Percentiles rank a stretch among this genome's conserved stretches.
Conservation (phyloP, 1,140 invertebrate genomes). For the Anastrepha ludens region DNA sequence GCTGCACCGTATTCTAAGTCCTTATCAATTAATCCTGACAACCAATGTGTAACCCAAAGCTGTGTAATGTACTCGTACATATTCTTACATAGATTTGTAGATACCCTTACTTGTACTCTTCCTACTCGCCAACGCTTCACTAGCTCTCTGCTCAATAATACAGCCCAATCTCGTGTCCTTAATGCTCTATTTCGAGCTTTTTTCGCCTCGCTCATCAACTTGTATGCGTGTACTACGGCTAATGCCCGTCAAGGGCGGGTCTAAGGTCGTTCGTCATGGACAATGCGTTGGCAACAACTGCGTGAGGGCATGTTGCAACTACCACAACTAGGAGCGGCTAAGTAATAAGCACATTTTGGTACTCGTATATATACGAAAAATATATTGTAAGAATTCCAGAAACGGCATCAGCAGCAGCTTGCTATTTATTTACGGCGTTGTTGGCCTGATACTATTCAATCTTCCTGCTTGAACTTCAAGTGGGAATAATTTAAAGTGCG, state of each 20-base stretch:
- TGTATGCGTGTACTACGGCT: not conserved
- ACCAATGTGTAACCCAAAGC: slow-evolving; percentile 44
- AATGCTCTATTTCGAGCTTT: not conserved
- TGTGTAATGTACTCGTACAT: not conserved
- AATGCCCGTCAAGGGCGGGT: not conserved
- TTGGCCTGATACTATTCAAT: slow-evolving; percentile 28
- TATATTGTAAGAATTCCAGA: not conserved
- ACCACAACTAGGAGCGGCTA: not conserved
- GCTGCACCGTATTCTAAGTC: not conserved
- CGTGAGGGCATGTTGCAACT: not conserved
- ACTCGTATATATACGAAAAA: not conserved
- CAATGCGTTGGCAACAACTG: not conserved
- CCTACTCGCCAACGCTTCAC: too few species aligned
- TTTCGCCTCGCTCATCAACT: too few species aligned
- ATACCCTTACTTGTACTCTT: not conserved
- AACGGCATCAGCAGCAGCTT: slow-evolving; percentile 13
- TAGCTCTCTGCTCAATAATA: not conserved
- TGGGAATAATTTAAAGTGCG: slow-evolving; percentile 53
- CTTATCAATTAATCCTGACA: slow-evolving; percentile 50
- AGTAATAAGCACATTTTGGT: not conserved
- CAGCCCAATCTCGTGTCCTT: slow-evolving; percentile 13
- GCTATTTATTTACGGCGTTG: slow-evolving; percentile 25
- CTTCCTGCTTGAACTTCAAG: slow-evolving; percentile 42
- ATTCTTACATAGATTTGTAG: not conserved
- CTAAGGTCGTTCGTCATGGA: slow-evolving; percentile 4